These are phyloP conservation scores for Hepsetus odoe DNA, from an alignment of 2,113 vertebrate species.

Conservation along the genomic window DNA sequence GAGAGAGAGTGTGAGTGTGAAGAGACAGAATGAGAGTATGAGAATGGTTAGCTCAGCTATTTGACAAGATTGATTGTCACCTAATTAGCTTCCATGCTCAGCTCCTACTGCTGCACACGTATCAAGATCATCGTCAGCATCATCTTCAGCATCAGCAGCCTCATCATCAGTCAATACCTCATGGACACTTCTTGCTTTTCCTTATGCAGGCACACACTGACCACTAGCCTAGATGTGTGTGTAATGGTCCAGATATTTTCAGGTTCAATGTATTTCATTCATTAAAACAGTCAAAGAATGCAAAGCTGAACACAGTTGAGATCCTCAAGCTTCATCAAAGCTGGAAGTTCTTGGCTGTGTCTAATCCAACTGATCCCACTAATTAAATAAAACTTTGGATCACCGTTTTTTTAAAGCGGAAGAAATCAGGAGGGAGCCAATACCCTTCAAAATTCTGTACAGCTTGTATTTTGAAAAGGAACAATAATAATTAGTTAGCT, in stretches of 20 bases:
- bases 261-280: no score
- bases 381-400: no score
- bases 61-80: neutral
- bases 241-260: neutral
- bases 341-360: no score
- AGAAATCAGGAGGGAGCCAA: no score
- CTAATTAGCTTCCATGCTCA: neutral
- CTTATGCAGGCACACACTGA: neutral
- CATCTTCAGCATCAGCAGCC: neutral
- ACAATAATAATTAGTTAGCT: no score
- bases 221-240: neutral
- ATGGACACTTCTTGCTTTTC: neutral
- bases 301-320: no score
- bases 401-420: no score
- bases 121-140: neutral
- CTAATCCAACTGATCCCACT: no score
- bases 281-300: no score
- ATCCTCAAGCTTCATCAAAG: no score
- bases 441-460: no score
- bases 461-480: no score
- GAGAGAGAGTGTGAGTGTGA: neutral
- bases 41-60: neutral
- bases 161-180: neutral
- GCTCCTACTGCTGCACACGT: neutral
- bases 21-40: neutral